Base-by-base conservation (phyloP, 2,888 invertebrate species). In the Epistrophe grossulariae region DNA sequence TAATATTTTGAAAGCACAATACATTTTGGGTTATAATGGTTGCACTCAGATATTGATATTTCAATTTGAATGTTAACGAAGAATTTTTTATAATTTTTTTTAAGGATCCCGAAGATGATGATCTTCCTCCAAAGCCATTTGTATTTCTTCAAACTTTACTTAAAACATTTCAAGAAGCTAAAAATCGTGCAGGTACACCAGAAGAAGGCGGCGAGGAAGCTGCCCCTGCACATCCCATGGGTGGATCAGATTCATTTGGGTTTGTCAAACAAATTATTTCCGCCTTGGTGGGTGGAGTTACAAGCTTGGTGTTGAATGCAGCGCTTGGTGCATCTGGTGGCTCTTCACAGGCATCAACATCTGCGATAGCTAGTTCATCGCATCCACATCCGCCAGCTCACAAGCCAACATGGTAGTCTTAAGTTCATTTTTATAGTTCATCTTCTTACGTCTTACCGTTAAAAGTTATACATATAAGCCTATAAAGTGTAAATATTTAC, bases 91-190 rank as follows among this genome's bases (percentile, higher is more conserved):
- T 15, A 64, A n/a, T 48, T 73, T n/a, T 40, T 50, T 57, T 89
- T 89, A 43, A 93, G 93, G 91, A 93, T 84, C 93, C 93, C 13
- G 93, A 93, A 59, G 93, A 93, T 19, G 93, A 92, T 31, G 92
- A 92, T 17, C 82, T 64, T 11, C 91, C 92, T 0, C 91, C 92
- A 0, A 91, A 91, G 70, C 93, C 93, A 0, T 64, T 91, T 2
- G 82, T 91, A 4, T 93, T 93, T 38, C 76, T 92, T 10, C 90
- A 91, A 79, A 92, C 90, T 80, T 89, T 93, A 4, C 45, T 92
- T 1, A 89, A 87, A 70, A 91, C 91, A 57, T 92, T 93, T 55
- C 35, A 90, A 7, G 90, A 91, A 60, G 91, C 93, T 0, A 92
- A 92, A 78, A 90, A 91, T 50, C 91, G 92, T 0, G 90, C 89